Evolutionary conservation across 2,797 vertebrate genomes (phyloP).

Genomic region (Periophthalmus magnuspinnatus): DNA sequence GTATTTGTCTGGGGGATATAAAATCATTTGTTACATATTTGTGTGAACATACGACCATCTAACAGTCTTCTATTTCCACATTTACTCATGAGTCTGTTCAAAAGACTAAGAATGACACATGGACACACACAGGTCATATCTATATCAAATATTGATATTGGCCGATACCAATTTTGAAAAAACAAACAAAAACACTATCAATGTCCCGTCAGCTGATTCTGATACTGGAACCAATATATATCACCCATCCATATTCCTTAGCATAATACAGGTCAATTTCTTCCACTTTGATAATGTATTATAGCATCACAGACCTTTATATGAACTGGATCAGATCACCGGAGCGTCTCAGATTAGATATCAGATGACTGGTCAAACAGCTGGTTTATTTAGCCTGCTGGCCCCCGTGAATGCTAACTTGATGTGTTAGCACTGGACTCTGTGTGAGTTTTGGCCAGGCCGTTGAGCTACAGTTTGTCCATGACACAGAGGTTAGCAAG

Average conservation of each 20-base stretch:
- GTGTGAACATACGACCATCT: too few species aligned
- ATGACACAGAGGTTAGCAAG: slow-evolving; percentile 28
- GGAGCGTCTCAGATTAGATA: slow-evolving; percentile 39
- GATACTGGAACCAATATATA: too few species aligned
- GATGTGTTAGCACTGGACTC: slow-evolving; percentile 40
- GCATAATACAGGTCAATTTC: background rate
- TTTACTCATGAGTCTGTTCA: too few species aligned
- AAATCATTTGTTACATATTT: too few species aligned
- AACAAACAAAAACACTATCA: too few species aligned
- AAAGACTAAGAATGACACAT: too few species aligned
- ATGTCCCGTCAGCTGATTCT: too few species aligned
- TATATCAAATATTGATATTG: too few species aligned
- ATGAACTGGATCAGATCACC: slow-evolving; percentile 27
- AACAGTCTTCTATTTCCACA: too few species aligned
- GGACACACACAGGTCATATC: too few species aligned
- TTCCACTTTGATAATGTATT: slow-evolving; percentile 3
- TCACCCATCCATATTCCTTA: background rate
- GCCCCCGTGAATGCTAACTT: slow-evolving; percentile 60
- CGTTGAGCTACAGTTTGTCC: slow-evolving; percentile 47
- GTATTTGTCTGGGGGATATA: too few species aligned
- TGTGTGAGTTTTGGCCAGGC: slow-evolving; percentile 33
- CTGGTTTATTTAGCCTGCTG: slow-evolving; percentile 64
- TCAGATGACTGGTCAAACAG: slow-evolving; percentile 55
- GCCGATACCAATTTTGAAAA: too few species aligned
- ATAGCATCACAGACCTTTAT: slow-evolving; percentile 2